phyloP scores from a whole-genome alignment of 1,140 invertebrate genomes.

The Drosophila orena region DNA sequence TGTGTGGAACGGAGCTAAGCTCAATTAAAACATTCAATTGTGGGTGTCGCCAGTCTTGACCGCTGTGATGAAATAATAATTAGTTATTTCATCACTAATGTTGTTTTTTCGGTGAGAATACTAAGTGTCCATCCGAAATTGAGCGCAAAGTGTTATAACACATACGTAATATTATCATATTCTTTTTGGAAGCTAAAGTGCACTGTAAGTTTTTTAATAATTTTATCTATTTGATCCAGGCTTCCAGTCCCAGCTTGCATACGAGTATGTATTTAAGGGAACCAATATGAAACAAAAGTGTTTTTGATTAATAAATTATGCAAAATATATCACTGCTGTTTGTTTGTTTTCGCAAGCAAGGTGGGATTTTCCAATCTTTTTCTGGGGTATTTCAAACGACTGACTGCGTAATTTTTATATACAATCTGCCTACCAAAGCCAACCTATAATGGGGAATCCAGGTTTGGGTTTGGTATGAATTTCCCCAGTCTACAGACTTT shows the following conservation, averaged over 20 bases:
- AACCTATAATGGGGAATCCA: constrained; percentile 20
- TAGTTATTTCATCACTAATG: constrained; percentile 3
- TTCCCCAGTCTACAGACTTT: constrained; percentile 17
- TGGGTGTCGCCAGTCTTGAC: neutral
- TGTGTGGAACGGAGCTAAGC: constrained; percentile 1
- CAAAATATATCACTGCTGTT: neutral
- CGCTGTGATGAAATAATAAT: constrained; percentile 23
- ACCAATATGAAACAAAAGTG: too few relatives aligned
- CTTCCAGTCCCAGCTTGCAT: too few relatives aligned
- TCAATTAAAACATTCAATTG: constrained; percentile 10
- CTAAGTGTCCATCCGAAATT: neutral
- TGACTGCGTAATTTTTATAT: constrained; percentile 13
- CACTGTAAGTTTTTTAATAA: too few relatives aligned
- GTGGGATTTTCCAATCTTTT: constrained; percentile 1
- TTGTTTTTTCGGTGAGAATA: neutral
- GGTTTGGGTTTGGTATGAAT: constrained; percentile 19
- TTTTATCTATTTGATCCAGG: too few relatives aligned
- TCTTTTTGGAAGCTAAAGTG: too few relatives aligned
- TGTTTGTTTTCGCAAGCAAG: constrained; percentile 10
- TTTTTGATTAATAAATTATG: too few relatives aligned
- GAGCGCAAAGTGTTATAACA: neutral
- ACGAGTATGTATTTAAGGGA: too few relatives aligned
- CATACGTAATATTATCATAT: too few relatives aligned
- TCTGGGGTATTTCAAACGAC: neutral
- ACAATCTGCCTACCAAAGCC: constrained; percentile 7